These are phyloP conservation scores for Eulemur rubriventer DNA, from an alignment of 2,797 vertebrate species.

Conservation along the genomic window DNA sequence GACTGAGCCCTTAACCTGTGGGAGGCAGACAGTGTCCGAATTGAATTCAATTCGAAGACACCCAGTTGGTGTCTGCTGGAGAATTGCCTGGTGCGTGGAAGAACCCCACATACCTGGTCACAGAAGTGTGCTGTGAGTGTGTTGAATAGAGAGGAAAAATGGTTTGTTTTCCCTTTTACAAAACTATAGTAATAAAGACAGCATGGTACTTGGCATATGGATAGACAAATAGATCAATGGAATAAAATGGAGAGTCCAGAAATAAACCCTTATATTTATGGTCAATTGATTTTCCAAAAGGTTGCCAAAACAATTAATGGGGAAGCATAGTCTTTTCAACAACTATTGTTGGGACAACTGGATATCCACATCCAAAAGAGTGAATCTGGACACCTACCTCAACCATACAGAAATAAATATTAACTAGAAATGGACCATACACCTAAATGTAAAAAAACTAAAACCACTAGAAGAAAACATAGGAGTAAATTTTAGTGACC, in stretches of 20 bases:
- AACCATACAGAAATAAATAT: too few species aligned
- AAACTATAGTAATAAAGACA: neutral
- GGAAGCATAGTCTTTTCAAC: too few species aligned
- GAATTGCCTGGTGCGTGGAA: neutral
- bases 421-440: too few species aligned
- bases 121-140: neutral
- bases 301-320: too few species aligned
- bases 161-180: neutral
- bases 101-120: neutral
- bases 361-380: too few species aligned
- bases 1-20: too few species aligned
- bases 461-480: too few species aligned
- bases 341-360: too few species aligned
- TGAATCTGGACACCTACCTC: too few species aligned
- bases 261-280: neutral
- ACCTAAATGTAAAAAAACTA: too few species aligned
- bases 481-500: too few species aligned
- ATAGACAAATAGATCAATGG: neutral
- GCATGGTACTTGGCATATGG: neutral
- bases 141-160: neutral
- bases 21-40: too few species aligned
- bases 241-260: neutral
- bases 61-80: neutral
- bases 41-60: neutral
- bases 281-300: neutral